Base-by-base conservation (phyloP, 2,797 vertebrate species). In the Tenualosa ilisha region DNA sequence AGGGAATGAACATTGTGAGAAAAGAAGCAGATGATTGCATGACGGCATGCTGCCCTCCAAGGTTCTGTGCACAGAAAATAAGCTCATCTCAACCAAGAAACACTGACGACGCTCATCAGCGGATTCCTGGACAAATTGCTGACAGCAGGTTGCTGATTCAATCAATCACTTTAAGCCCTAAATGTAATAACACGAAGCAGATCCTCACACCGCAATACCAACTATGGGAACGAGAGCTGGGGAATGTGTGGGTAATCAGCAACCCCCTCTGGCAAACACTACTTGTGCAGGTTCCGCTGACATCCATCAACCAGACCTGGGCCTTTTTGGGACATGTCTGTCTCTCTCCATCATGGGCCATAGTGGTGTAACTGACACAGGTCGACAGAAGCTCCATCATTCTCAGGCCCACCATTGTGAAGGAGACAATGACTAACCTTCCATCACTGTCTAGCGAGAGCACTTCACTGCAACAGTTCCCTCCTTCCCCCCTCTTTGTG, bases 381-480 rank as follows among this genome's bases (percentile, higher is more conserved):
- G 1, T 5, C 8, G 63, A 75, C 68, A 75, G 15, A 8, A 43
- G 40, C 72, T 43, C 72, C 40, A 43, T 43, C 20, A 43, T 79
- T 43, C 22, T 20, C 72, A 79, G 15, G 17, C 72, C 20, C 20
- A 40, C 40, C 72, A 79, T 43, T 79, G 65, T 79, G 17, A 43
- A 1, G 37, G 37, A 43, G 37, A 37, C 68, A 75, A 75, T 75
- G 68, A 13, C 37, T 22, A 75, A 15, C 15, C 68, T 7, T 75
- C 68, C 68, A 75, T 75, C 68, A 75, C 68, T 75, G 68, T 40
- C 65, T 7, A 65, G 22, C 37, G 40, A 75, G 68, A 40, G 37
- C 68, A 75, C 68, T 75, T 65, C 13, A 63, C 6, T n/a, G n/a
- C 59, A 63, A 24, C 9, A 6, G 26, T 13, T 43, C 46, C 15